These are phyloP conservation scores for Aphelenchoides fujianensis DNA, from an alignment of 1,140 invertebrate genomes.

Conservation along the genomic window DNA sequence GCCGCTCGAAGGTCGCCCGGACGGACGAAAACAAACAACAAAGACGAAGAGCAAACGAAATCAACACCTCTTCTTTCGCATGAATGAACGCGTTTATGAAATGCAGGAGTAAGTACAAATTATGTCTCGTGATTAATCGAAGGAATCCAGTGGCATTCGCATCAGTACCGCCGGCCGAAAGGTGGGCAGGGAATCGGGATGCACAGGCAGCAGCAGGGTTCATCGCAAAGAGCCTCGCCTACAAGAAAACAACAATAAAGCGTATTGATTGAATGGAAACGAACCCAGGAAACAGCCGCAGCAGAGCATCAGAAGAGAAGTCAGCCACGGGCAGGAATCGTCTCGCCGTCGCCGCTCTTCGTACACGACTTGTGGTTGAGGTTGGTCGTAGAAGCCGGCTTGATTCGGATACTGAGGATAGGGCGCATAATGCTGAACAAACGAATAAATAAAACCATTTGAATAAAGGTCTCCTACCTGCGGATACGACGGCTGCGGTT, in stretches of 20 bases:
- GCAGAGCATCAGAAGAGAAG: conserved; percentile 26
- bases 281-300: conserved; percentile 28
- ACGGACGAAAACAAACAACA: conserved; percentile 10
- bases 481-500: background rate
- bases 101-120: no score
- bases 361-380: conserved; percentile 33
- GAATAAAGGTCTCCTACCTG: background rate
- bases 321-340: conserved; percentile 29
- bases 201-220: conserved; percentile 21
- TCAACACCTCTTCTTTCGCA: no score
- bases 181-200: conserved; percentile 17
- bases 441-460: background rate
- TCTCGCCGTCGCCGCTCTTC: conserved; percentile 25
- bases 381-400: conserved; percentile 10
- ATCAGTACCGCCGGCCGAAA: background rate
- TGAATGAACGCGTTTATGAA: no score
- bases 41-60: background rate
- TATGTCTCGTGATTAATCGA: background rate
- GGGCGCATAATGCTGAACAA: background rate
- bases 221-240: conserved; percentile 29
- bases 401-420: conserved; percentile 15
- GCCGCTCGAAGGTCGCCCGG: no score
- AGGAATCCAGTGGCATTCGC: background rate
- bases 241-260: no score
- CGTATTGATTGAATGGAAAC: background rate